phyloP scores from a whole-genome alignment of 2,113 vertebrate genomes.

The Hypomesus transpacificus region DNA sequence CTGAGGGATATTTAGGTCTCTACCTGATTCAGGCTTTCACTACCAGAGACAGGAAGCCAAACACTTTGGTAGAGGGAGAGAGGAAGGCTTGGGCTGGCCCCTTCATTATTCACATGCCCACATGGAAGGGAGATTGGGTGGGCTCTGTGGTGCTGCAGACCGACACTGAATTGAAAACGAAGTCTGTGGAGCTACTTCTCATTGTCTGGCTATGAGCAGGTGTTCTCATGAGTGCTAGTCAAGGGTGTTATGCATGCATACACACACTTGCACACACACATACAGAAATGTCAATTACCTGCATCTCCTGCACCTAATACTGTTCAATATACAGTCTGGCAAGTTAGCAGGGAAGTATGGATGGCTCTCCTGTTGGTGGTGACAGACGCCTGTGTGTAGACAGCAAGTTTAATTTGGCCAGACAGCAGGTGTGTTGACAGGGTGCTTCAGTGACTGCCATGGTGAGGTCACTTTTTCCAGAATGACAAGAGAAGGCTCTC shows the following conservation, averaged over 20 bases:
- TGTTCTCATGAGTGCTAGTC: not conserved
- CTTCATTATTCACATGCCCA: not conserved
- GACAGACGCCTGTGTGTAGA: not conserved
- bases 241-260: not conserved
- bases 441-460: constrained; percentile 25
- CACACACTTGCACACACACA: not conserved
- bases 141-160: not conserved
- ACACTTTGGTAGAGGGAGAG: not conserved
- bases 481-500: constrained; percentile 17
- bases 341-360: constrained; percentile 13
- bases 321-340: constrained; percentile 22
- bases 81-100: not conserved
- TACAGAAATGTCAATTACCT: not conserved
- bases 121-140: not conserved
- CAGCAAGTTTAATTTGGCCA: not conserved
- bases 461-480: constrained; percentile 48
- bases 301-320: constrained; percentile 2
- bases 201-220: not conserved
- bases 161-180: not conserved
- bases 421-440: constrained; percentile 27
- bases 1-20: constrained; percentile 2
- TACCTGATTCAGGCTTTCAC: constrained; percentile 11
- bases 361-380: constrained; percentile 19
- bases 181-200: not conserved
- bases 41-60: not conserved